A percentile compares a stretch with the other conserved stretches of the same genome.
Conservation (phyloP, 2,797 vertebrate species). For the Melanotaenia pygmaea region DNA sequence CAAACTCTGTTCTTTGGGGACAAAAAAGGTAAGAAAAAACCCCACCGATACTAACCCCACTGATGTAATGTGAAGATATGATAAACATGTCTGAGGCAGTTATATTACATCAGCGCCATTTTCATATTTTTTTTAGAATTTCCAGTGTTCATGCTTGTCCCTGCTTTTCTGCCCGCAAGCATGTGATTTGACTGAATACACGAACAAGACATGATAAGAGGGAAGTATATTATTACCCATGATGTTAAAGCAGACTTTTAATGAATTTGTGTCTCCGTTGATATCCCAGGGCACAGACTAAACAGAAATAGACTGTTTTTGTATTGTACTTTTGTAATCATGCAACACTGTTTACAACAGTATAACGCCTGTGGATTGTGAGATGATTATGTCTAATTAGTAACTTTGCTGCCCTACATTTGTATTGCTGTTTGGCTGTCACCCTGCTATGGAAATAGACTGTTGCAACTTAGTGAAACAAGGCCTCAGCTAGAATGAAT, state of each 20-base stretch:
- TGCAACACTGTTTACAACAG: constrained; percentile 70
- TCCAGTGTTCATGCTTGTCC: constrained; percentile 32
- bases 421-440: constrained; percentile 65
- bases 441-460: constrained; percentile 52
- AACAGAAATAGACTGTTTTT: constrained; percentile 59
- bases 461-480: constrained; percentile 75
- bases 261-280: constrained; percentile 50
- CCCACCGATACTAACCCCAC: constrained; percentile 28
- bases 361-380: constrained; percentile 68
- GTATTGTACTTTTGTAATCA: constrained; percentile 66
- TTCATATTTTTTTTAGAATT: constrained; percentile 47
- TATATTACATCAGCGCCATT: constrained; percentile 37
- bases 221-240: constrained; percentile 41
- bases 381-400: constrained; percentile 75
- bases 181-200: constrained; percentile 37
- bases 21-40: constrained; percentile 93
- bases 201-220: constrained; percentile 21
- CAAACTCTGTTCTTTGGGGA: constrained; percentile 99
- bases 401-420: constrained; percentile 72
- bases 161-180: constrained; percentile 31
- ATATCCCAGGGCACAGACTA: constrained; percentile 55
- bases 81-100: constrained; percentile 54
- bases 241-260: constrained; percentile 58
- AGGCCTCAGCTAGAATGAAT: constrained; percentile 54
- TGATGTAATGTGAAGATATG: constrained; percentile 49